These are phyloP conservation scores for Hippopotamyrus pictus DNA, from an alignment of 2,797 vertebrate species.

Conservation along the genomic window DNA sequence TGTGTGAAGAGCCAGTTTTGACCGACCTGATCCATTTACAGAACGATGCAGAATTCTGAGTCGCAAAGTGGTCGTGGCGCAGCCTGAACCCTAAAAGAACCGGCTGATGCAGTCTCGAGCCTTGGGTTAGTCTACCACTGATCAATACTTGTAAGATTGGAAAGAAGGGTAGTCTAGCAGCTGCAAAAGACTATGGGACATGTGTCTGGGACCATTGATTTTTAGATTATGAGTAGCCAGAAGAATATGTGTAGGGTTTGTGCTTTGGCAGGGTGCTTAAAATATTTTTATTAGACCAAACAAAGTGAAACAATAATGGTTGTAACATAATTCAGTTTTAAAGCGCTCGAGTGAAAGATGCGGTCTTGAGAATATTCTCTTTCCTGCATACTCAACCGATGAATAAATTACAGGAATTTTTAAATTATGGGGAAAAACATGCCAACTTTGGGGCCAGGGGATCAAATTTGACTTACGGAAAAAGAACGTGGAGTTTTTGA, in stretches of 20 bases:
- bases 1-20: neutral
- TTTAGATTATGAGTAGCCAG: constrained; percentile 1
- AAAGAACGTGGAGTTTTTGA: neutral
- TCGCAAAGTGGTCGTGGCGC: neutral
- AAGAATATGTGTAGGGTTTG: neutral
- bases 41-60: neutral
- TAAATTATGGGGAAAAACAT: neutral
- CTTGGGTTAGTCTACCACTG: neutral
- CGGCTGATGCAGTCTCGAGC: neutral
- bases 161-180: constrained; percentile 4
- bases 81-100: neutral
- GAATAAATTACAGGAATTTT: neutral
- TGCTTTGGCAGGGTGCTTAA: neutral
- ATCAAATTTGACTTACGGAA: neutral
- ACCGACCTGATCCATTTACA: neutral
- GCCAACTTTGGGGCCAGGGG: neutral
- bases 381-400: neutral
- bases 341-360: neutral
- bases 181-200: neutral
- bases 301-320: constrained; percentile 2
- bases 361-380: neutral
- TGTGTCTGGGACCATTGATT: neutral
- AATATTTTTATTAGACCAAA: constrained; percentile 1
- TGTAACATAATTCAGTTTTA: neutral
- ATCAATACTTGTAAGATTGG: constrained; percentile 8